A percentile compares a stretch with the other conserved stretches of the same genome.
Conservation (phyloP, 2,888 invertebrate genomes). For the Pyralis farinalis region DNA sequence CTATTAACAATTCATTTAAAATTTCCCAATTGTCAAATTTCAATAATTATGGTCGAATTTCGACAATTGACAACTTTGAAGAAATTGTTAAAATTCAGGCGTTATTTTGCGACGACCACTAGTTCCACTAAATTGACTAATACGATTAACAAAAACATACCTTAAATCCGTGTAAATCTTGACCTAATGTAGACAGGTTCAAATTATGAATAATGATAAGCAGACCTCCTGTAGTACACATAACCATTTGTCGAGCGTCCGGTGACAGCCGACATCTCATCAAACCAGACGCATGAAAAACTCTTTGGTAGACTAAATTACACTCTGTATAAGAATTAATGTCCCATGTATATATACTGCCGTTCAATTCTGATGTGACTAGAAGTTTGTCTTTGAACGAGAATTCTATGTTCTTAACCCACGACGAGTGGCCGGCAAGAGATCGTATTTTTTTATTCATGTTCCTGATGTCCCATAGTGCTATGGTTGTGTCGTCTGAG, state of each 20-base stretch:
- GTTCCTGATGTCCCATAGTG: constrained; percentile 95
- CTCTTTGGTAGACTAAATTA: constrained; percentile 88
- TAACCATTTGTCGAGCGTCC: constrained; percentile 92
- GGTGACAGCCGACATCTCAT: constrained; percentile 94
- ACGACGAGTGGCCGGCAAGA: constrained; percentile 93
- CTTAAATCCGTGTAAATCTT: constrained; percentile 92
- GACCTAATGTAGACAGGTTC: constrained; percentile 88
- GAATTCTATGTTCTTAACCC: constrained; percentile 98
- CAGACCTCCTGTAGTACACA: constrained; percentile 95
- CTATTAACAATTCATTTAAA: too few species aligned
- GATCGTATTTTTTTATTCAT: constrained; percentile 88
- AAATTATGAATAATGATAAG: constrained; percentile 94
- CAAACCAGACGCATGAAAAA: constrained; percentile 91
- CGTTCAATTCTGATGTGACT: constrained; percentile 96
- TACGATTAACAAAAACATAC: constrained; percentile 78
- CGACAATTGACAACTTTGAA: too few species aligned
- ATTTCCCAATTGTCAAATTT: too few species aligned
- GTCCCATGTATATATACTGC: constrained; percentile 96
- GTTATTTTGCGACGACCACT: too few species aligned
- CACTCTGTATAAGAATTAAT: constrained; percentile 92
- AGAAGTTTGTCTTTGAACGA: constrained; percentile 90
- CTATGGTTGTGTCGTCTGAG: constrained; percentile 96
- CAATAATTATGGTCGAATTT: not conserved
- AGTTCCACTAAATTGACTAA: too few species aligned
- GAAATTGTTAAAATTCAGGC: too few species aligned